phyloP scores from a whole-genome alignment of 2,888 invertebrate genomes.

The Hyalella azteca region DNA sequence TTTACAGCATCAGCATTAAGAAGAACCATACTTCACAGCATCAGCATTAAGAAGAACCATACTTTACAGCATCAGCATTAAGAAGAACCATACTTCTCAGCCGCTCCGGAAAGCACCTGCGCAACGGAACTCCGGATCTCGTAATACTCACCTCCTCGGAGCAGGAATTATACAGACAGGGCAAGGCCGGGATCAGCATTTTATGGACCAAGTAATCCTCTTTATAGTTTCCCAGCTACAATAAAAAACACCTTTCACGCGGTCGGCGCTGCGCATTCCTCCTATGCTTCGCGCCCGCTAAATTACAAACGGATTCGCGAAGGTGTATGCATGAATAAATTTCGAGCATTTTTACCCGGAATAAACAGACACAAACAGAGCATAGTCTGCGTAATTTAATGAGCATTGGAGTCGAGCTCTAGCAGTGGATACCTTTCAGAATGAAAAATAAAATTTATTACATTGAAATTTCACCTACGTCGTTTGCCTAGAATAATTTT shows the following conservation, averaged over 20 bases:
- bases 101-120: background rate
- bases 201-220: slow-evolving; percentile 31
- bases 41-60: background rate
- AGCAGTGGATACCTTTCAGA: too few relatives aligned
- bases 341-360: too few relatives aligned
- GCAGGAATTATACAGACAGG: slow-evolving; percentile 1
- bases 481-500: too few relatives aligned
- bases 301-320: too few relatives aligned
- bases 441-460: too few relatives aligned
- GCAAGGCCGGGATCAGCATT: slow-evolving; percentile 26
- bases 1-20: too few relatives aligned
- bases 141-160: slow-evolving; percentile 6
- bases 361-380: too few relatives aligned
- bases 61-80: background rate
- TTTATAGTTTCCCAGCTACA: slow-evolving; percentile 35
- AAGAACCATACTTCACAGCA: background rate
- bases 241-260: background rate
- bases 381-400: too few relatives aligned
- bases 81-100: background rate
- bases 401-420: too few relatives aligned
- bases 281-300: too few relatives aligned
- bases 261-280: background rate
- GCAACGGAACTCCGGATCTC: background rate
- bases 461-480: too few relatives aligned
- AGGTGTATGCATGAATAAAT: too few relatives aligned